phyloP scores from a whole-genome alignment of 2,113 vertebrate species.

The Triplophysa tibetana region DNA sequence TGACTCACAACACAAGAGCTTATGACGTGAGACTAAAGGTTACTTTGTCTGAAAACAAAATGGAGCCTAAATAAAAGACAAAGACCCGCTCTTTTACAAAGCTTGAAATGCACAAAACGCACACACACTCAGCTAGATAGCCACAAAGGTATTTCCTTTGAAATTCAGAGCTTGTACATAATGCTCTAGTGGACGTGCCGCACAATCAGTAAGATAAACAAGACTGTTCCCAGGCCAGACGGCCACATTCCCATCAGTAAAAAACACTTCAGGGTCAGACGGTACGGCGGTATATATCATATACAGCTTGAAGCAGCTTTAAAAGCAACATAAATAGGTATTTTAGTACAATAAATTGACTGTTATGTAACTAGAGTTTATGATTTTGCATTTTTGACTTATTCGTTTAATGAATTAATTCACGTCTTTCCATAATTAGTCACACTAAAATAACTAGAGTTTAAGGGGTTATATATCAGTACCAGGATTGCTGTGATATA shows the following conservation, averaged over 20 bases:
- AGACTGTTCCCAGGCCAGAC: slow-evolving; percentile 38
- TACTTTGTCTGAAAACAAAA: slow-evolving; percentile 19
- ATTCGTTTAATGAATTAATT: no score
- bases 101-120: slow-evolving; percentile 8
- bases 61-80: slow-evolving; percentile 3
- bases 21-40: slow-evolving; percentile 28
- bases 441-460: no score
- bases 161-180: slow-evolving; percentile 45
- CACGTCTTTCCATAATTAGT: no score
- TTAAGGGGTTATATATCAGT: no score
- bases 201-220: slow-evolving; percentile 61
- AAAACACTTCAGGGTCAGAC: slow-evolving; percentile 31
- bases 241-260: slow-evolving; percentile 55
- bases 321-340: no score
- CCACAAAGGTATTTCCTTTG: slow-evolving; percentile 50
- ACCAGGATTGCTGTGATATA: no score
- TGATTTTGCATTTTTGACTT: no score
- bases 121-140: slow-evolving; percentile 30
- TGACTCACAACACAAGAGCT: slow-evolving; percentile 13
- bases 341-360: no score
- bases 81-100: slow-evolving; percentile 38
- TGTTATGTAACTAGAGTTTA: no score
- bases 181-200: slow-evolving; percentile 51
- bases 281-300: neutral
- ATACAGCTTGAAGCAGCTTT: neutral